Conservation (phyloP, 2,888 invertebrate genomes). For the Anarsia innoxiella region DNA sequence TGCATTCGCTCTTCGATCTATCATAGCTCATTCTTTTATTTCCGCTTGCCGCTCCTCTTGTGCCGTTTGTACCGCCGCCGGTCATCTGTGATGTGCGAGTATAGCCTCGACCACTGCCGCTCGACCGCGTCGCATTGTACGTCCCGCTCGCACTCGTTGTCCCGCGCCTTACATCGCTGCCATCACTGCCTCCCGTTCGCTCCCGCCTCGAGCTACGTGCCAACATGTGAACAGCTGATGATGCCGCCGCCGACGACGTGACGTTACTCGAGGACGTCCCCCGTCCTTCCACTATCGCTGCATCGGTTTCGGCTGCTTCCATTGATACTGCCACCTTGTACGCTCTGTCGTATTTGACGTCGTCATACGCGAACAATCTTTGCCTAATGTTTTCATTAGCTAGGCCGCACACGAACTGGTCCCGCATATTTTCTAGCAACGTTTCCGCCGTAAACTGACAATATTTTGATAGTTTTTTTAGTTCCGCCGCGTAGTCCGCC, state of each 20-base stretch:
- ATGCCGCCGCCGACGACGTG: not conserved
- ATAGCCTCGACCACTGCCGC: not conserved
- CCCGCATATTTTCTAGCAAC: conserved; percentile 11
- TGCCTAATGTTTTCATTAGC: conserved; percentile 11
- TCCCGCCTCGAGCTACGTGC: conserved; percentile 9
- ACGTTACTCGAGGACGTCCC: not conserved
- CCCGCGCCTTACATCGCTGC: conserved; percentile 5
- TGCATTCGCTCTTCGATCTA: not conserved
- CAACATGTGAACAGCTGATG: not conserved
- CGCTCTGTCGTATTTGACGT: conserved; percentile 8
- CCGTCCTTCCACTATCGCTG: conserved; percentile 9
- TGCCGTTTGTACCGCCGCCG: not conserved
- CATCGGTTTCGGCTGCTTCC: conserved; percentile 15
- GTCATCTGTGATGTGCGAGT: not conserved
- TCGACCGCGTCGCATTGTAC: not conserved
- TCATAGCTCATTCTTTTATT: not conserved
- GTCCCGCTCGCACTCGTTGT: not conserved
- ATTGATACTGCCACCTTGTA: conserved; percentile 10
- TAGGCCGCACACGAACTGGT: conserved; percentile 13
- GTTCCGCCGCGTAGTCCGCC: no score
- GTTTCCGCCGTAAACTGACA: conserved; percentile 9
- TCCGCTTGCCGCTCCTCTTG: not conserved
- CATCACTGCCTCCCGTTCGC: no score
- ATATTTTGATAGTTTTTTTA: no score
- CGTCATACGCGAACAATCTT: conserved; percentile 11